Base-by-base conservation (phyloP, 2,797 vertebrate genomes). In the Saxicola maurus region DNA sequence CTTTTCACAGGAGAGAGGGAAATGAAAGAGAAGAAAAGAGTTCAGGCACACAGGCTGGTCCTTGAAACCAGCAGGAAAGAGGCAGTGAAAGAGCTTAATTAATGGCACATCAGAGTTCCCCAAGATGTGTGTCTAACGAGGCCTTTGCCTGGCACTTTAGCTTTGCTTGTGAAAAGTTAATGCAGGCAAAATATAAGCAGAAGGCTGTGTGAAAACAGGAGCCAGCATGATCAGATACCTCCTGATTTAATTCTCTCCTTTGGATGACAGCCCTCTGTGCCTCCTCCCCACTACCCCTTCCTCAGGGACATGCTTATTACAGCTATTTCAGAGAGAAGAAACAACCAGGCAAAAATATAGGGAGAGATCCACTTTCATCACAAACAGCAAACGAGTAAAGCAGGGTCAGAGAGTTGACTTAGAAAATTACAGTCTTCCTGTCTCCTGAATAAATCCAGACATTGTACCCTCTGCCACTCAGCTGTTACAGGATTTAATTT, bases 401-500 rank as follows among this genome's bases (percentile, higher is more conserved):
- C 85, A 83, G 93, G 96, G 96, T 97, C 96, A 97, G 89, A 76
- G 88, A 95, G 96, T 94, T 96, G 96, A 95, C 97, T 97, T 95
- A 83, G 91, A 96, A 97, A 97, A 97, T 97, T 95, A 97, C 91
- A 92, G 91, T 91, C 95, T 97, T 95, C 91, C 93, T 93, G 82
- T 95, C 90, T 94, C 88, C 93, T 93, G 95, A 96, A 96, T 96
- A 97, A 97, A 97, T 97, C 91, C 93, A 96, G 91, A 87, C 86
- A 80, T 71, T 59, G 9, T 66, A 87, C 62, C 81, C 82, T 91
- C 53, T 92, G 86, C 85, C 95, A 92, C 95, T 95, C 96, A 95
- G 87, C 92, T 96, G 83, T 95, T 95, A 79, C 88, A 84, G 92
- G 94, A 96, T 96, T 97, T 97, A 97, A 97, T 97, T 97, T 96